Base-by-base conservation (phyloP, 2,888 invertebrate species). In the Caenorhabditis virilis region DNA sequence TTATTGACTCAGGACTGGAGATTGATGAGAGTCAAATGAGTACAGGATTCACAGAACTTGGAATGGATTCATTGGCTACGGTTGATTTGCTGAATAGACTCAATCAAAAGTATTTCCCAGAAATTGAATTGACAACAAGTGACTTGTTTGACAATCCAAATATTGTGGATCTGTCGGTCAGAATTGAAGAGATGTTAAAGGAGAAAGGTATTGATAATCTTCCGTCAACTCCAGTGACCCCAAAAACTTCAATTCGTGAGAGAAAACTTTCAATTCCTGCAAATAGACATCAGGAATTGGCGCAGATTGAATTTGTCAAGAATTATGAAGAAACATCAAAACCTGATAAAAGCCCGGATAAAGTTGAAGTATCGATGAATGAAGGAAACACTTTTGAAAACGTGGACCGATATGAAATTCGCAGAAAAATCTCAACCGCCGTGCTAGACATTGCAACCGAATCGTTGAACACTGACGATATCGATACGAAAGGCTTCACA, bases 21-120 rank as follows among this genome's bases (percentile, higher is more conserved):
- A 52, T 66, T 43, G 60, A 66, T 20, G 59, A 63, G 16, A 53
- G 48, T 33, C 58, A 63, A 25, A 48, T 60, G 48, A 56, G 58
- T 15, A 50, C 60, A 18, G 76, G 74, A 7, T 76, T 78, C 52
- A 59, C 74, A 26, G 78, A 78, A 18, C 63, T 80, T 16, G 79
- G 79, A 33, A 51, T 78, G 57, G 80, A 80, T 41, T 78, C 78
- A 1, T 51, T 80, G 45, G 62, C 72, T 7, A 39, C 78, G 20
- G 70, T 79, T 18, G 78, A 77, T 36, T 70, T 80, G 27, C 45
- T 74, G 30, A 76, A 76, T 47, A 49, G 69, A 26, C 38, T 75
- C 7, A 72, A 67, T 36, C 60, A 62, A 15, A 69, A 70, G 23
- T 74, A 68, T 20, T 63, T 64, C 46, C 61, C 59, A 27, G 59